A percentile compares a stretch with the other conserved stretches of the same genome.
phyloP scores from a whole-genome alignment of 1,140 invertebrate species.

The Protaetia brevitarsis region DNA sequence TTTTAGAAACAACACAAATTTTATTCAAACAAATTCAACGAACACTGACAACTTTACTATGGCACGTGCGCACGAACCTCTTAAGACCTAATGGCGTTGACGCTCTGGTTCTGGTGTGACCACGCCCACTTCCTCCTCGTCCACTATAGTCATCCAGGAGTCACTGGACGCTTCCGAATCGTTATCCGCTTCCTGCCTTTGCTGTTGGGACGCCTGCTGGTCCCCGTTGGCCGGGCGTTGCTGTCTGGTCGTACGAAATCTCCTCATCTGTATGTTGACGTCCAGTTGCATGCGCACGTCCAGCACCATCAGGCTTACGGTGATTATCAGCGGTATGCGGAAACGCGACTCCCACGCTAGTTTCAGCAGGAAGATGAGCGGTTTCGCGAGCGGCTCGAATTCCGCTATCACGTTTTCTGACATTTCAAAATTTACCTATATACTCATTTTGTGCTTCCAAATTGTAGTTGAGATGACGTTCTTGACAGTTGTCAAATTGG shows the following conservation, averaged over 20 bases:
- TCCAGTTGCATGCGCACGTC: conserved; percentile 54
- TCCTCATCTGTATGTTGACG: conserved; percentile 49
- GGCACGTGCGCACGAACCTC: no score
- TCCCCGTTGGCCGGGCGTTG: no score
- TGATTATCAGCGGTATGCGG: conserved; percentile 51
- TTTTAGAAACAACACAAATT: no score
- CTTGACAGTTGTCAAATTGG: no score
- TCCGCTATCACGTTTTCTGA: no score
- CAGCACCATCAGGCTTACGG: conserved; percentile 51
- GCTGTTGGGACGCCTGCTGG: neutral
- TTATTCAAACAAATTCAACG: no score
- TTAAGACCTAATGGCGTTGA: no score
- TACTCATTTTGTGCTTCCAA: no score
- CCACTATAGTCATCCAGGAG: neutral
- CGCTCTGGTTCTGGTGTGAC: neutral
- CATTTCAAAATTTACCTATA: no score
- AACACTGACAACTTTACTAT: no score
- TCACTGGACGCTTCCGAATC: neutral
- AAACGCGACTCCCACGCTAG: conserved; percentile 52
- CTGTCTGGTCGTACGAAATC: conserved; percentile 28
- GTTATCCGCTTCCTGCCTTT: neutral
- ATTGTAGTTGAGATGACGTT: no score
- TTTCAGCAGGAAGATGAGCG: conserved; percentile 53
- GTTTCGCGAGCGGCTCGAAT: conserved; percentile 26
- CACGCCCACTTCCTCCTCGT: neutral